phyloP scores from a whole-genome alignment of 2,888 invertebrate genomes.

The Lumbricus terrestris region DNA sequence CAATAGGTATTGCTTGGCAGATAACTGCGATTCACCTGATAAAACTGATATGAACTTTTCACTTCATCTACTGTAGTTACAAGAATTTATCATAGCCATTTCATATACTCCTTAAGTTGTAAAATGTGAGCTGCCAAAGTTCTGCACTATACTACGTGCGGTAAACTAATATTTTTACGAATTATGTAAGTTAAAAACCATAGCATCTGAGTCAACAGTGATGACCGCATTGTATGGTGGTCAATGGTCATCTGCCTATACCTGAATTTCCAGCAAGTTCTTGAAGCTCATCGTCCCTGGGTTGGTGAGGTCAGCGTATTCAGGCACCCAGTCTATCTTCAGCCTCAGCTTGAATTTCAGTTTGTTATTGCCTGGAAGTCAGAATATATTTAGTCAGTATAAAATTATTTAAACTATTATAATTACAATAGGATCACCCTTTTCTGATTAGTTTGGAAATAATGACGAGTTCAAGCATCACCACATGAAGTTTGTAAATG shows the following conservation, averaged over 20 bases:
- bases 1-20: background rate
- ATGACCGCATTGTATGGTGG: background rate
- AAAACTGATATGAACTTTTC: background rate
- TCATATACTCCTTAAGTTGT: background rate
- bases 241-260: background rate
- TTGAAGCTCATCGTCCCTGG: background rate
- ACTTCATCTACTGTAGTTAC: background rate
- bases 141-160: background rate
- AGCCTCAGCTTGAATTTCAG: background rate
- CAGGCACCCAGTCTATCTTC: background rate
- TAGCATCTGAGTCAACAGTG: background rate
- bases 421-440: too few relatives aligned
- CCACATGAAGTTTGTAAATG: background rate
- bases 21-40: background rate
- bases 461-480: background rate
- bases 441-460: background rate
- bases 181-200: background rate
- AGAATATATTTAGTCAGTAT: too few relatives aligned
- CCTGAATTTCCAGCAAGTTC: background rate
- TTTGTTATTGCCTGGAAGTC: constrained; percentile 11
- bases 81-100: background rate
- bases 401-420: too few relatives aligned
- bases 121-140: background rate
- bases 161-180: background rate
- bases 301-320: background rate